Base-by-base conservation (phyloP, 2,113 vertebrate genomes). In the Notothenia coriiceps region DNA sequence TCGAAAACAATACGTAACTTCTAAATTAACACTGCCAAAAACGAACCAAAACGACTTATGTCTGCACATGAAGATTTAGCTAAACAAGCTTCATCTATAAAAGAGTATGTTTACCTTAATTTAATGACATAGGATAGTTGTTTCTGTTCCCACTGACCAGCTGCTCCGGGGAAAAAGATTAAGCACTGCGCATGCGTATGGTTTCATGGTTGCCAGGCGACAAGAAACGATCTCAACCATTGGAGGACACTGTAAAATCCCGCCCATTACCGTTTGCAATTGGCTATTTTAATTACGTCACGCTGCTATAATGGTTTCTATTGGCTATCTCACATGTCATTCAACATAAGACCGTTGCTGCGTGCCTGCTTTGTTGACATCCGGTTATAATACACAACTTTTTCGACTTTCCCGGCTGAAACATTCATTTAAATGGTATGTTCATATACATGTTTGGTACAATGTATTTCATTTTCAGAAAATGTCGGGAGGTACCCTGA, bases 191-290 rank as follows among this genome's bases (percentile, higher is more conserved):
- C 94, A 83, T 90, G 93, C 90, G 90, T 59, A 0, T 0, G 25
- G 17, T 44, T 40, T 49, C 1, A 6, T 25, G 46, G 94, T 95
- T 94, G 92, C 94, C 84, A 25, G 76, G 93, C 65, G 60, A 95
- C 92, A 33, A 20, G 6, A 79, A 83, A 66, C 73, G 8, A 71
- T 15, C 20, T 33, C 4, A 43, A 40, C 44, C 14, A 91, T 85
- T 92, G 83, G 85, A 25, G 5, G 47, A 60, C 4, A 13, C 8
- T 0, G 1, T 12, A 5, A 12, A 0, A 13, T 0, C 84, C 91
- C 87, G 43, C 92, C 89, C 0, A 13, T 17, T 1, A 0, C 0
- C 0, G 0, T 25, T 59, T 44, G 5, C 8, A 5, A 94, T 93
- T 92, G 92, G 93, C 44, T 18, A 17, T 33, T 2, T 0, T 0